phyloP scores from a whole-genome alignment of 2,888 invertebrate genomes.

The Orthosia gothica region DNA sequence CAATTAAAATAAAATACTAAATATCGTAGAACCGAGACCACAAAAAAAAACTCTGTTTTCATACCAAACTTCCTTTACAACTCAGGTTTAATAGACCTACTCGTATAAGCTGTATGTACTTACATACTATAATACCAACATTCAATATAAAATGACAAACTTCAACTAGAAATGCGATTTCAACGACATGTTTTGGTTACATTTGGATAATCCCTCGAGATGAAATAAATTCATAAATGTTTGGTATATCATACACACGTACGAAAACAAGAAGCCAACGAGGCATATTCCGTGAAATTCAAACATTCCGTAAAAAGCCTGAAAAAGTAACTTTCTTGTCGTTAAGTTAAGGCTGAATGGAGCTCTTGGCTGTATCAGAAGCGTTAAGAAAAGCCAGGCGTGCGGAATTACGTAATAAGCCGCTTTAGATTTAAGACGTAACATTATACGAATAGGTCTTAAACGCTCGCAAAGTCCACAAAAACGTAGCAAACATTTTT shows the following conservation, averaged over 20 bases:
- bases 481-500: slow-evolving; percentile 49
- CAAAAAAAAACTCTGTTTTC: background rate
- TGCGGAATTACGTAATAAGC: slow-evolving; percentile 15
- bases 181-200: slow-evolving; percentile 4
- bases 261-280: background rate
- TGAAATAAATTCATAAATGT: slow-evolving; percentile 1
- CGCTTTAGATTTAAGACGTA: slow-evolving; percentile 30
- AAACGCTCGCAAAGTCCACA: background rate
- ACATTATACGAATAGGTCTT: slow-evolving; percentile 12
- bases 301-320: background rate
- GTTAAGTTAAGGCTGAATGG: slow-evolving; percentile 12
- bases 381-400: slow-evolving; percentile 29
- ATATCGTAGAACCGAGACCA: background rate
- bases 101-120: background rate
- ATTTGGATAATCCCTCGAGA: slow-evolving; percentile 18
- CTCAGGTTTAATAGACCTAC: background rate
- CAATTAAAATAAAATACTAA: background rate
- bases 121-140: background rate
- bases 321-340: slow-evolving; percentile 3
- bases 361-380: background rate
- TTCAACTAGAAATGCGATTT: slow-evolving; percentile 4
- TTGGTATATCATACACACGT: background rate
- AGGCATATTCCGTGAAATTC: background rate
- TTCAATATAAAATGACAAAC: background rate
- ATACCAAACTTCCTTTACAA: background rate